Percentiles rank a stretch among this genome's conserved stretches.
Conservation (phyloP, 1,140 invertebrate genomes). For the Eubasilissa regina region DNA sequence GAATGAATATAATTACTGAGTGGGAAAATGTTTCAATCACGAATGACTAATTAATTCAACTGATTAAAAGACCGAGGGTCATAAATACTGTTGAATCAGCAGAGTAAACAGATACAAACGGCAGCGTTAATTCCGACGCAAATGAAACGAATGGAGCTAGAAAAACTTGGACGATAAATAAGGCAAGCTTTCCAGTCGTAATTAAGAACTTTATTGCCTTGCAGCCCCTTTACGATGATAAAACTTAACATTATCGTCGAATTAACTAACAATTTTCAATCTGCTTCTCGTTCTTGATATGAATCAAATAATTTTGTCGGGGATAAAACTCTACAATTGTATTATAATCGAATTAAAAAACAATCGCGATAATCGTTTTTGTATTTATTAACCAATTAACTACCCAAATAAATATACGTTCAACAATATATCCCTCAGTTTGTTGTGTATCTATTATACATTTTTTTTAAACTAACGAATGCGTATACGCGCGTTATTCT, state of each 20-base stretch:
- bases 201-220: slow-evolving; percentile 58
- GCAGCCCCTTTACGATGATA: slow-evolving; percentile 47
- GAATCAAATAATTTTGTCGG: slow-evolving; percentile 8
- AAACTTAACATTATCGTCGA: slow-evolving; percentile 52
- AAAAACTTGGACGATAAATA: slow-evolving; percentile 57
- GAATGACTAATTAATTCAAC: slow-evolving; percentile 35
- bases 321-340: background rate
- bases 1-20: no score
- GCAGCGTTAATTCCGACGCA: slow-evolving; percentile 37
- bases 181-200: slow-evolving; percentile 51
- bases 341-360: background rate
- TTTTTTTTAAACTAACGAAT: no score
- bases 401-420: no score
- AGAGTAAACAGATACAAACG: slow-evolving; percentile 39
- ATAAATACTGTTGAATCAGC: slow-evolving; percentile 14
- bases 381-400: no score
- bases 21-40: slow-evolving; percentile 8
- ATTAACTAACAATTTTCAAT: slow-evolving; percentile 55
- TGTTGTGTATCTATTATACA: no score
- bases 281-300: slow-evolving; percentile 34
- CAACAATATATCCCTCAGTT: no score
- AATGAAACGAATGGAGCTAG: slow-evolving; percentile 27
- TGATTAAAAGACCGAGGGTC: slow-evolving; percentile 33
- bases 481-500: no score
- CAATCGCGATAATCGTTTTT: no score